These are phyloP conservation scores for Haemorhous mexicanus DNA, from an alignment of 2,113 vertebrate genomes.

Conservation along the genomic window DNA sequence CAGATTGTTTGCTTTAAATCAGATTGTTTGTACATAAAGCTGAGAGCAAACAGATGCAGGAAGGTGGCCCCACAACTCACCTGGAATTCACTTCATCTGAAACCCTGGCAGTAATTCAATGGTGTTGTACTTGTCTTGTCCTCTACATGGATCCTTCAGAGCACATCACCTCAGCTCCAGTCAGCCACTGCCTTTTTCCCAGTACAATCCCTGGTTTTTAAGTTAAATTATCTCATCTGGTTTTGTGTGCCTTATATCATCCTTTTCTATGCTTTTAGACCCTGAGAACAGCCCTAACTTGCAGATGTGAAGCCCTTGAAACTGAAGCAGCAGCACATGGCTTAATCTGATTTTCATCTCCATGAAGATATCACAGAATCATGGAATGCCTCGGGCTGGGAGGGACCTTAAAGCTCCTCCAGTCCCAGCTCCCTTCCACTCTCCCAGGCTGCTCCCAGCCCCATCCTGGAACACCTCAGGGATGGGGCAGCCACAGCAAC, in stretches of 20 bases:
- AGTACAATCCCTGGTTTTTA: background rate
- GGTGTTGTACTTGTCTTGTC: background rate
- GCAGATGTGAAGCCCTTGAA: background rate
- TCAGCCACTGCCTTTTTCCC: background rate
- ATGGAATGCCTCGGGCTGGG: background rate
- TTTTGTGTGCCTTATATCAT: background rate
- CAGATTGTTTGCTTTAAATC: background rate
- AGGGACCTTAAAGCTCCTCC: background rate
- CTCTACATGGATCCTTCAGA: background rate
- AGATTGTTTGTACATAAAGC: accelerated
- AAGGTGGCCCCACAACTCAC: background rate
- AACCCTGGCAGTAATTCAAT: background rate
- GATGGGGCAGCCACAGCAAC: background rate
- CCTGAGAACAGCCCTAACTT: background rate
- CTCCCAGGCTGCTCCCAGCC: background rate
- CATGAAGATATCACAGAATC: background rate
- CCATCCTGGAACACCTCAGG: background rate
- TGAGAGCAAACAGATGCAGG: background rate
- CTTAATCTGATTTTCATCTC: background rate
- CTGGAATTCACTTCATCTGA: background rate
- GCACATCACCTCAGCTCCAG: background rate
- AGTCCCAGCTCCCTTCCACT: background rate
- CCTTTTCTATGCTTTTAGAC: background rate
- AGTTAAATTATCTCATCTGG: background rate
- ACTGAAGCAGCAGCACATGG: background rate